Evolutionary conservation across 2,113 vertebrate genomes (phyloP).

Genomic region (Harpagus bidentatus): DNA sequence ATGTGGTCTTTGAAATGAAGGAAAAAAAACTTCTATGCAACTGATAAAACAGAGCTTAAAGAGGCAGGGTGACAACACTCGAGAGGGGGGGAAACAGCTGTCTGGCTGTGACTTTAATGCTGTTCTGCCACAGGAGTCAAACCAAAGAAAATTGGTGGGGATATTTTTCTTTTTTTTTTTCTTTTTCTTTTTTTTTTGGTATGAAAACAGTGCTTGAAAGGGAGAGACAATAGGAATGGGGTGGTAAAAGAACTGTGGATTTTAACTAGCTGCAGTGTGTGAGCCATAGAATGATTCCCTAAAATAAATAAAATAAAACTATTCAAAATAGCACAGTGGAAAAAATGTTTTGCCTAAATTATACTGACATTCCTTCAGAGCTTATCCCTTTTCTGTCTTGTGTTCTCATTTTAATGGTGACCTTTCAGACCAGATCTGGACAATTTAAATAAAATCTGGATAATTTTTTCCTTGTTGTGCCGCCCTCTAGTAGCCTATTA

Average conservation of each 20-base stretch:
- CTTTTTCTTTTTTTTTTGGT: not conserved
- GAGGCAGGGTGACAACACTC: not conserved
- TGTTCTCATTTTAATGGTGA: not conserved
- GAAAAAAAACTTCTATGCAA: not conserved
- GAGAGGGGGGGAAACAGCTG: not conserved
- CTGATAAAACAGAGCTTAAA: conserved; percentile 42
- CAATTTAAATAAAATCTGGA: not conserved
- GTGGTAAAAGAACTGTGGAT: not conserved
- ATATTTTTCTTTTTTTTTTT: not conserved
- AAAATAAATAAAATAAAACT: conserved; percentile 11
- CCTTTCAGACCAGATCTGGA: not conserved
- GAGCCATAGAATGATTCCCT: not conserved
- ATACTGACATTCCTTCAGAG: not conserved
- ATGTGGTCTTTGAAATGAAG: conserved; percentile 47
- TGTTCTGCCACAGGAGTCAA: not conserved
- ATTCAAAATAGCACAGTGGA: not conserved
- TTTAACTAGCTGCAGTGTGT: not conserved
- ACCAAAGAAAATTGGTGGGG: not conserved
- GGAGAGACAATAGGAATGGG: not conserved
- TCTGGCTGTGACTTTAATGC: conserved; percentile 27
- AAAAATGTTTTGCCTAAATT: not conserved
- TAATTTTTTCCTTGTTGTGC: not conserved
- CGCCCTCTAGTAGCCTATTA: not conserved
- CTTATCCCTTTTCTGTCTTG: not conserved
- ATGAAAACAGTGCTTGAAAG: not conserved